Percentiles rank a stretch among this genome's conserved stretches.
Conservation (phyloP, 2,113 vertebrate species). For the Syngnathoides biaculeatus region DNA sequence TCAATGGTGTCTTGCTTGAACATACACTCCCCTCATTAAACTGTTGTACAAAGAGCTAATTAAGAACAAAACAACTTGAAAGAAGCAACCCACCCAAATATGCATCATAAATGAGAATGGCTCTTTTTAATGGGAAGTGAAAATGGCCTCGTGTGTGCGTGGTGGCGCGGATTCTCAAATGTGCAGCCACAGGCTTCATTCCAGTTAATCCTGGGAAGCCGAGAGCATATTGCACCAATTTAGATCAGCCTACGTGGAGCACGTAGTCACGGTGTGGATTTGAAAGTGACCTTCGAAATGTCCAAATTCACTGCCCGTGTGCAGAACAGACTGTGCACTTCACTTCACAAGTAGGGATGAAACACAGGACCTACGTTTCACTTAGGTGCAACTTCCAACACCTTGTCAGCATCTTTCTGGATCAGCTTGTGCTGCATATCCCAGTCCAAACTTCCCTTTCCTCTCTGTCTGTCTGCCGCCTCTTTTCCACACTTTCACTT, state of each 20-base stretch:
- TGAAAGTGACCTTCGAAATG: slow-evolving; percentile 1
- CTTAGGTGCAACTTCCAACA: slow-evolving; percentile 56
- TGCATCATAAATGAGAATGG: too few species aligned
- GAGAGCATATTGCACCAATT: slow-evolving; percentile 6
- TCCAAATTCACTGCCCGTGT: slow-evolving; percentile 13
- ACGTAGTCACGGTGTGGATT: neutral
- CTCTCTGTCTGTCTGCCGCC: neutral
- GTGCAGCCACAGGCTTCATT: neutral
- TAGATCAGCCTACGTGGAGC: neutral
- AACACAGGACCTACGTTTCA: slow-evolving; percentile 63
- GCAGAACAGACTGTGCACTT: slow-evolving; percentile 57
- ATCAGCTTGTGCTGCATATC: slow-evolving; percentile 18
- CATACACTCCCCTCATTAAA: too few species aligned
- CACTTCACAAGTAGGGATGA: slow-evolving; percentile 65
- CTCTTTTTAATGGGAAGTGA: neutral
- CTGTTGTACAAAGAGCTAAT: too few species aligned
- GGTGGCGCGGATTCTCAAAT: neutral
- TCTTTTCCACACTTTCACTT: neutral
- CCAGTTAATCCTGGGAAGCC: neutral
- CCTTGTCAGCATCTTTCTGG: slow-evolving; percentile 16
- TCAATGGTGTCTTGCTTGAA: too few species aligned
- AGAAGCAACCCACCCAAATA: too few species aligned
- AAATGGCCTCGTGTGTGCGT: neutral
- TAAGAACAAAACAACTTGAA: too few species aligned
- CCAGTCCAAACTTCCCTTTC: slow-evolving; percentile 17